Base-by-base conservation (phyloP, 2,113 vertebrate genomes). In the Glareola pratincola region DNA sequence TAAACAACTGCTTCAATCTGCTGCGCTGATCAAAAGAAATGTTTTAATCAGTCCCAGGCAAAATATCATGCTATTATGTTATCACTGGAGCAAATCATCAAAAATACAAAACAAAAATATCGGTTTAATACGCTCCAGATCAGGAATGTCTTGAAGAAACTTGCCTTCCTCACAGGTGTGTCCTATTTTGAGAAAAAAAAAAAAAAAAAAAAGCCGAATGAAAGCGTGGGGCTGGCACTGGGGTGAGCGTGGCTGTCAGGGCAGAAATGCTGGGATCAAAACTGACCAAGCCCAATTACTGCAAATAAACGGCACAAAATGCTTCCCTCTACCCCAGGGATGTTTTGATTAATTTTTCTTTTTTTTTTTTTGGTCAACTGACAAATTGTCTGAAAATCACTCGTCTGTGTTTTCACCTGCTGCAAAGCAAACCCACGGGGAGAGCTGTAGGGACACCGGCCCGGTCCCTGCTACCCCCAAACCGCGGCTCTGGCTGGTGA, bases 1-100 rank as follows among this genome's bases (percentile, higher is more conserved):
- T 96, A 97, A 97, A 97, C 88, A 97, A 96, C 83, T 91, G 74
- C 13, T 97, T 86, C 96, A 97, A 78, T 96, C 96, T 77, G 51
- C 95, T 92, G 81, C 6, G 1, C 74, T 97, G 96, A 97, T 96
- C 95, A 97, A 97, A 97, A 97, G 94, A 75, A 84, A 92, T 14
- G 53, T 88, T 97, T 96, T 97, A 96, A 98, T 98, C 88, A 96
- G 93, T 98, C 88, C 87, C 95, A 97, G 96, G 84, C 96, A 94
- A 85, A 88, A 95, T 95, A 93, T 96, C 90, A 89, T 95, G 96
- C 94, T 79, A 88, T 97, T 96, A 93, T 94, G 87, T 95, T 94
- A 96, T 97, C 94, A 89, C 81, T 95, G 96, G 84, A 92, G 90
- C 86, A 97, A 96, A 97, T 95, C 82, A 96, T 96, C 94, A 41